These are phyloP conservation scores for Dallia pectoralis DNA, from an alignment of 2,797 vertebrate species.

Conservation along the genomic window DNA sequence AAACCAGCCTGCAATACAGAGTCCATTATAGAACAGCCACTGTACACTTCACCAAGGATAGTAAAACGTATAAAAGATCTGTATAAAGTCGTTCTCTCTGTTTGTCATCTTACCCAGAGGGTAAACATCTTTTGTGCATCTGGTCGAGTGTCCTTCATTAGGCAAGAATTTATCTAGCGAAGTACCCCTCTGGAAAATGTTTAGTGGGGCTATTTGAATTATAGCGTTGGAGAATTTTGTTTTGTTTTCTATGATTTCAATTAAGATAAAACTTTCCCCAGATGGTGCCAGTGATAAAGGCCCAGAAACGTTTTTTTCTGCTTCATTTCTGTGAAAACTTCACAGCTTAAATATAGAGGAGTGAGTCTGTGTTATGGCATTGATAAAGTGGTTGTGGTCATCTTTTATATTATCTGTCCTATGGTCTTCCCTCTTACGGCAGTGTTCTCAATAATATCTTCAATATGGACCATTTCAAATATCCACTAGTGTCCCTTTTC, in stretches of 20 bases:
- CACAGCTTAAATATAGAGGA: slow-evolving; percentile 15
- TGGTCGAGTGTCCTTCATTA: background rate
- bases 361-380: slow-evolving; percentile 47
- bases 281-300: background rate
- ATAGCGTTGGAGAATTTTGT: slow-evolving; percentile 44
- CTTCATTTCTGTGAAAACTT: slow-evolving; percentile 37
- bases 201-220: slow-evolving; percentile 45
- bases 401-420: slow-evolving; percentile 50
- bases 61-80: background rate
- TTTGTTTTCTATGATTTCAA: slow-evolving; percentile 78
- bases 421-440: slow-evolving; percentile 42
- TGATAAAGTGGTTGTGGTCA: slow-evolving; percentile 54
- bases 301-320: background rate
- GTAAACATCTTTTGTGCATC: background rate
- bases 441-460: slow-evolving; percentile 46
- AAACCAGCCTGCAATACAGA: background rate
- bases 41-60: background rate
- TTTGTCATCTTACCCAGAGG: slow-evolving; percentile 1
- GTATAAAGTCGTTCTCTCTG: background rate
- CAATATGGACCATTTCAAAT: slow-evolving; percentile 25
- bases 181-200: slow-evolving; percentile 35
- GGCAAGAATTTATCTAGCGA: background rate
- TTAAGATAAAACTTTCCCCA: slow-evolving; percentile 78
- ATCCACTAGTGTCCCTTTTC: background rate
- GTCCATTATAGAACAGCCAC: background rate